These are phyloP conservation scores for Pristionchus entomophagus DNA, from an alignment of 2,888 invertebrate genomes.

Conservation along the genomic window DNA sequence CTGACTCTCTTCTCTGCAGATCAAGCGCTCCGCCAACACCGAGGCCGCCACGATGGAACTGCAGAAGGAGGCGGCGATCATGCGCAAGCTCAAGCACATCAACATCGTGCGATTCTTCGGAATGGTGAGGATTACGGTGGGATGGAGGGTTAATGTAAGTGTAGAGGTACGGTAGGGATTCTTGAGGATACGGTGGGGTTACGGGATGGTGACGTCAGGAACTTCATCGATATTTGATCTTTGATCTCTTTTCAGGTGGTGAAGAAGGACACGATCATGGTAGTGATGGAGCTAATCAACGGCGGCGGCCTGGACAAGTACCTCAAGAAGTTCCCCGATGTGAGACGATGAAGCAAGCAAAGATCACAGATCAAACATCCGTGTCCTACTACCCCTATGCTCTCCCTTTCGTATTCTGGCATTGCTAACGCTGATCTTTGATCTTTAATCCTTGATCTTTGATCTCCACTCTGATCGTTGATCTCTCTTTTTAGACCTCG, in stretches of 20 bases:
- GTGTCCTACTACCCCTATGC: no score
- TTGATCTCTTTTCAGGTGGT: conserved; percentile 35
- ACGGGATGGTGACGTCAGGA: no score
- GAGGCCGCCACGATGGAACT: conserved; percentile 19
- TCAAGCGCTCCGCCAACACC: conserved; percentile 26
- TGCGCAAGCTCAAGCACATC: conserved; percentile 44
- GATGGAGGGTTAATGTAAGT: no score
- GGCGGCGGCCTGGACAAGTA: conserved; percentile 42
- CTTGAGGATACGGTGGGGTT: no score
- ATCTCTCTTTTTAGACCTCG: background rate
- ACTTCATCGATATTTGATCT: background rate
- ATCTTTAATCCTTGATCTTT: no score
- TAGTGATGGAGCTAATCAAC: conserved; percentile 42
- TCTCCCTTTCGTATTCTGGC: no score
- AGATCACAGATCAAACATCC: background rate
- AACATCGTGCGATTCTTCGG: conserved; percentile 46
- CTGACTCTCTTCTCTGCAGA: background rate
- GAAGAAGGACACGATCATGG: conserved; percentile 17
- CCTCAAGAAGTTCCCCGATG: conserved; percentile 6
- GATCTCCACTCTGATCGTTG: conserved; percentile 24
- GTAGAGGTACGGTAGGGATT: no score
- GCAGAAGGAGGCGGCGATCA: conserved; percentile 37
- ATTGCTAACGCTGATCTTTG: no score
- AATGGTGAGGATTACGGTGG: conserved; percentile 41
- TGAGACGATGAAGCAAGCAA: no score